phyloP scores from a whole-genome alignment of 2,888 invertebrate genomes.

The Beris chalybata region DNA sequence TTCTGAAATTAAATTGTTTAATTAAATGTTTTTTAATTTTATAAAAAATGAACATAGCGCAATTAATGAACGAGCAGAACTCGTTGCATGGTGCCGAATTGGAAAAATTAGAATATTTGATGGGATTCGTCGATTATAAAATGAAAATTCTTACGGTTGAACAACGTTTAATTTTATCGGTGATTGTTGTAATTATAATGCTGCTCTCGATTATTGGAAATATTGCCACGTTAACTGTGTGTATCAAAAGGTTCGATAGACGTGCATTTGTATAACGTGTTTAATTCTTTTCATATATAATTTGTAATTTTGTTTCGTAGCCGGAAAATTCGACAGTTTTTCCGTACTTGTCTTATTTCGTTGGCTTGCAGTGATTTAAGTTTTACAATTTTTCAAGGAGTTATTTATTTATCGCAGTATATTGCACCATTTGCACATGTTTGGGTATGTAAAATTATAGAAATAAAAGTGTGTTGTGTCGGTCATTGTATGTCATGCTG shows the following conservation, averaged over 20 bases:
- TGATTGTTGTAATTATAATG: slow-evolving; percentile 28
- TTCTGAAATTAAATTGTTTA: too few species aligned
- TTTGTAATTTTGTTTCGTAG: slow-evolving; percentile 5
- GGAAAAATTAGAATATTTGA: neutral
- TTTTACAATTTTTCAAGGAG: slow-evolving; percentile 46
- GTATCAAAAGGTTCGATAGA: slow-evolving; percentile 36
- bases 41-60: too few species aligned
- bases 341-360: slow-evolving; percentile 59
- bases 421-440: slow-evolving; percentile 45
- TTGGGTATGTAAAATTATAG: slow-evolving; percentile 46
- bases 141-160: slow-evolving; percentile 12
- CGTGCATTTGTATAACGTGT: neutral
- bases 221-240: slow-evolving; percentile 39
- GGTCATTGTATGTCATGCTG: too few species aligned
- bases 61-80: too few species aligned
- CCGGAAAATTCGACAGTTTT: slow-evolving; percentile 59
- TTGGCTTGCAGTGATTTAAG: slow-evolving; percentile 59
- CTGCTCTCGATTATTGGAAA: slow-evolving; percentile 39
- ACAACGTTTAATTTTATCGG: slow-evolving; percentile 26
- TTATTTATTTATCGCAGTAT: slow-evolving; percentile 48
- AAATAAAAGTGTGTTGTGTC: neutral
- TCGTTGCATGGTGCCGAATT: too few species aligned
- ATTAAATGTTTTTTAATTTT: too few species aligned
- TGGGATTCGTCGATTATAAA: slow-evolving; percentile 23
- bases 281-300: neutral